A percentile compares a stretch with the other conserved stretches of the same genome.
phyloP scores from a whole-genome alignment of 2,113 vertebrate genomes.

The Galeopterus variegatus region DNA sequence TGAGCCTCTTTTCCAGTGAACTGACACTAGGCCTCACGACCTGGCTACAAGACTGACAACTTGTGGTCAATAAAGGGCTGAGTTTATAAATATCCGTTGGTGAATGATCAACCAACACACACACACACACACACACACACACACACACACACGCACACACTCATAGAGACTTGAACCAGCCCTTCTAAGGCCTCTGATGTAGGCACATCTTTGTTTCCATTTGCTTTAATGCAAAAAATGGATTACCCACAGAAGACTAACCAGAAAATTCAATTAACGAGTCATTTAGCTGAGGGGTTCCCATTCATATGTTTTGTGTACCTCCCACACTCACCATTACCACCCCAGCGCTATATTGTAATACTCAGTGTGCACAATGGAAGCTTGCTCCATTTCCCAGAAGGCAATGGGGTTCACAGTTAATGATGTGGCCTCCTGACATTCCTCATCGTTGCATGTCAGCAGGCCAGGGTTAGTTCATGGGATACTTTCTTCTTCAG shows the following conservation, averaged over 20 bases:
- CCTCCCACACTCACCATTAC: not conserved
- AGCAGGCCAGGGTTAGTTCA: not conserved
- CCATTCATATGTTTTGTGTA: not conserved
- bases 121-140: not conserved
- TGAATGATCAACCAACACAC: not conserved
- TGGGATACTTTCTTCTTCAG: not conserved
- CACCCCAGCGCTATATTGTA: not conserved
- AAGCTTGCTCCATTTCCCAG: not conserved
- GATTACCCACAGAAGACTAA: not conserved
- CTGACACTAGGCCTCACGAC: not conserved
- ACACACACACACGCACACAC: not conserved
- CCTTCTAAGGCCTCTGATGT: not conserved
- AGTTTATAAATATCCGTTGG: not conserved
- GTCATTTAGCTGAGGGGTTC: not conserved
- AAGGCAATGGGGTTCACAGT: not conserved
- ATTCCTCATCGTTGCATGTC: not conserved
- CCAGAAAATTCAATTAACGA: slow-evolving; percentile 45
- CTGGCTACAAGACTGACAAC: not conserved
- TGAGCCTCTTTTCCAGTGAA: not conserved
- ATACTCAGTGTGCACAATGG: not conserved
- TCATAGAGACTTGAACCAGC: not conserved
- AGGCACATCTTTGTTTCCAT: slow-evolving; percentile 33
- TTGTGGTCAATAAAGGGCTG: not conserved
- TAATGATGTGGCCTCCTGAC: not conserved
- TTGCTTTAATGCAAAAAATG: slow-evolving; percentile 62